These are phyloP conservation scores for Tetrapedia diversipes DNA, from an alignment of 2,888 invertebrate species.

Conservation along the genomic window DNA sequence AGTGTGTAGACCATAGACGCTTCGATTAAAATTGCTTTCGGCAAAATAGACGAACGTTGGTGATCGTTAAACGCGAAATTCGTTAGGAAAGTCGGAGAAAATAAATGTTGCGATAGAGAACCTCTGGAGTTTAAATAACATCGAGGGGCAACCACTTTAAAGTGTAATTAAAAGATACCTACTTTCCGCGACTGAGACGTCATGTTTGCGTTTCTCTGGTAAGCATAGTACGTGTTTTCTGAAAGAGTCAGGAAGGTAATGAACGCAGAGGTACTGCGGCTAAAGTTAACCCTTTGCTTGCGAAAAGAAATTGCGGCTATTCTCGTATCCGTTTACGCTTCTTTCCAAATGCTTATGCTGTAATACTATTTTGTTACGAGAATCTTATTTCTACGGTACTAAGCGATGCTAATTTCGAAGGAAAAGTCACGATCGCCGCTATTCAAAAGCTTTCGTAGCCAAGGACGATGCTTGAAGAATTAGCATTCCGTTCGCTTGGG, in stretches of 20 bases:
- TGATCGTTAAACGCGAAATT: too few species aligned
- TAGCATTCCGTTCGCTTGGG: slow-evolving; percentile 32
- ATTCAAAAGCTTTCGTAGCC: slow-evolving; percentile 19
- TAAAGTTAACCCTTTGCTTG: not conserved
- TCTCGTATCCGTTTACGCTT: not conserved
- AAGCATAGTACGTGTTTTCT: not conserved
- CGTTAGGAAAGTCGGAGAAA: too few species aligned
- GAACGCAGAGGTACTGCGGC: not conserved
- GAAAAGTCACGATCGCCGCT: not conserved
- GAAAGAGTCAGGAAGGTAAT: not conserved
- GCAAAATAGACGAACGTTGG: not conserved
- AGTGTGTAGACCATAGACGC: not conserved
- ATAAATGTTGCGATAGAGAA: too few species aligned
- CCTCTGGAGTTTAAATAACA: not conserved
- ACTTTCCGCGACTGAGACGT: not conserved
- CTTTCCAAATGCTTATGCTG: not conserved
- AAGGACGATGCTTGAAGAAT: slow-evolving; percentile 18
- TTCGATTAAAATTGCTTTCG: not conserved
- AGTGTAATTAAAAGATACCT: not conserved
- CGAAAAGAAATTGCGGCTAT: not conserved
- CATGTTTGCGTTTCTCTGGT: slow-evolving; percentile 7
- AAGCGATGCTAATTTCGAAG: not conserved
- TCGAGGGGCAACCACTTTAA: not conserved
- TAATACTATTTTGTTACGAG: not conserved
- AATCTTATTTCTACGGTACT: not conserved